phyloP scores from a whole-genome alignment of 1,140 invertebrate species.

The Helicoverpa armigera region DNA sequence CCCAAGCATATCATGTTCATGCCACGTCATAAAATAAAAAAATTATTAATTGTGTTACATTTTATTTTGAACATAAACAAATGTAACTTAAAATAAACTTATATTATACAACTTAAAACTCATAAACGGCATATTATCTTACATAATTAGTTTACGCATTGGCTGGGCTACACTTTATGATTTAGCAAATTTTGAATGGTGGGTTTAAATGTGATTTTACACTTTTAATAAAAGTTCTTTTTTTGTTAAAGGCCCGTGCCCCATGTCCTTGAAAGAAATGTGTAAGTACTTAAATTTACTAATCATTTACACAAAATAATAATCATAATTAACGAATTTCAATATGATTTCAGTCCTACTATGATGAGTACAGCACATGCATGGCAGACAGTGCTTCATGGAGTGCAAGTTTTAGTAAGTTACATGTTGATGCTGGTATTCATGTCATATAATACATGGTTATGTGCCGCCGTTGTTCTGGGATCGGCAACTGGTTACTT shows the following conservation, averaged over 20 bases:
- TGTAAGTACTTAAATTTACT: conserved; percentile 68
- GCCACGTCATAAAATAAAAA: background rate
- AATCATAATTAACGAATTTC: background rate
- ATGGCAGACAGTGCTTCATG: conserved; percentile 95
- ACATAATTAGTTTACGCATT: too few species aligned
- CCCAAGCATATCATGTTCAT: background rate
- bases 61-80: too few species aligned
- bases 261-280: conserved; percentile 80
- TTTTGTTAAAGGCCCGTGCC: conserved; percentile 75
- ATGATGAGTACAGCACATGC: conserved; percentile 94
- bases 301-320: background rate
- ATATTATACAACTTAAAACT: too few species aligned
- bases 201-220: too few species aligned
- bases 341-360: conserved; percentile 88
- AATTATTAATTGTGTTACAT: background rate
- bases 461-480: conserved; percentile 95
- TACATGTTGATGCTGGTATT: conserved; percentile 99
- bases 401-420: conserved; percentile 93
- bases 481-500: conserved; percentile 97
- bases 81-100: too few species aligned
- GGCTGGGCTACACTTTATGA: too few species aligned
- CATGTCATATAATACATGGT: conserved; percentile 99
- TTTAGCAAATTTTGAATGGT: too few species aligned
- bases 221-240: background rate
- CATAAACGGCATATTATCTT: too few species aligned